phyloP scores from a whole-genome alignment of 2,797 vertebrate species.

The Fratercula arctica region DNA sequence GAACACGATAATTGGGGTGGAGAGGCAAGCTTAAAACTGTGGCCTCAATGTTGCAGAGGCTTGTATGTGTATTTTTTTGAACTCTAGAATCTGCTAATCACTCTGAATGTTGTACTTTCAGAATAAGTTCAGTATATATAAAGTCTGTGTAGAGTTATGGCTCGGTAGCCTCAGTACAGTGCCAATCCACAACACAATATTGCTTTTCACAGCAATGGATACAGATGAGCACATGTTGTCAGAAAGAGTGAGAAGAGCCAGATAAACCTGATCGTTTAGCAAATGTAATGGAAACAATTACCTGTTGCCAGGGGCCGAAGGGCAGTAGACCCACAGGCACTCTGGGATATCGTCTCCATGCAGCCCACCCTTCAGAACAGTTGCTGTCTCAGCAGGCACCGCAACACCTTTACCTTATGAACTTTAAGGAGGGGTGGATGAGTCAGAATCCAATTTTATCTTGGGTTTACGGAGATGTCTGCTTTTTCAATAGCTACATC shows the following conservation, averaged over 20 bases:
- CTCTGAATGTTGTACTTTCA: background rate
- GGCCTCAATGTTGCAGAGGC: background rate
- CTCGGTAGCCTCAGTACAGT: too few species aligned
- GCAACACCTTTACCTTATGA: background rate
- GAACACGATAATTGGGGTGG: background rate
- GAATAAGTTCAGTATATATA: background rate
- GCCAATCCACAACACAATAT: background rate
- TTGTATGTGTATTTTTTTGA: background rate
- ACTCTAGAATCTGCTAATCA: background rate
- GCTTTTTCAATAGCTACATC: background rate
- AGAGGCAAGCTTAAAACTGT: background rate
- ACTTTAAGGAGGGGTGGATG: too few species aligned
- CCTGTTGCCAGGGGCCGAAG: background rate
- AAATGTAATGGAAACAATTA: background rate
- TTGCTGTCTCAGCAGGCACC: fast-evolving
- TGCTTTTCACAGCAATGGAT: background rate
- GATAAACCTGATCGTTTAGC: background rate
- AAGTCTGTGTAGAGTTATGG: background rate
- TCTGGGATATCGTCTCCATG: fast-evolving
- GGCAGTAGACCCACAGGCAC: background rate
- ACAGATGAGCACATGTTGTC: fast-evolving
- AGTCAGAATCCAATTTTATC: background rate
- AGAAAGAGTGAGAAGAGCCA: background rate
- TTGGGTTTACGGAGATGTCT: background rate
- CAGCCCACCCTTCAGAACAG: background rate